Base-by-base conservation (phyloP, 23 tunicate species). In the Diplosoma virens region DNA sequence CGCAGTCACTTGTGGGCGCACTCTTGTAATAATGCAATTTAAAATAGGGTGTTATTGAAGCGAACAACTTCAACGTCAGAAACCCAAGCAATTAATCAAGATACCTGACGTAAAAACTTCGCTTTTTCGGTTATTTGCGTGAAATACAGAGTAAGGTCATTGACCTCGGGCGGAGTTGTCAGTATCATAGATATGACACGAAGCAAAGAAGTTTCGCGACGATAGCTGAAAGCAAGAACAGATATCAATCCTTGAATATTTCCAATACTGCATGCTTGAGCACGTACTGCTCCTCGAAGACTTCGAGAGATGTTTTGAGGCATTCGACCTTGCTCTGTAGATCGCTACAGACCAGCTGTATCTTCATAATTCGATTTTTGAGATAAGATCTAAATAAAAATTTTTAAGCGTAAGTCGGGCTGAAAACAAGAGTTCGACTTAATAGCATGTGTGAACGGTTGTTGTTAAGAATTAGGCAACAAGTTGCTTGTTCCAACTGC, bases 211-310 rank as follows among this genome's bases (percentile, higher is more conserved):
- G 97, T 92, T 66, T 92, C 97, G 20, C 97, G 82, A 32, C 79
- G 71, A 78, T 92, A 92, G 77, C 97, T 90, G 69, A 30, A 71
- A 48, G 25, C 79, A 64, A 67, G 35, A 32, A 33, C 22, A 31
- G n/a, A 73, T 30, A 14, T 7, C 50, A 41, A 7, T 41, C 11
- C 50, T 41, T 41, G 14, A 7, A 7, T 41, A 9, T 7, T n/a
- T n/a, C n/a, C n/a, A 14, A 7, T 41, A 7, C 14, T 41, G 50
- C 50, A 41, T 7, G 9, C 14, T 14, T 41, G 14, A 27, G 6
- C 9, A 83, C 96, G 53, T 60, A 89, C 96, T 89, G 96, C 78
- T 89, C 96, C 61, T 89, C 88, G 53, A 89, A 89, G 2, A 82
- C 84, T 65, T 89, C 96, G 71, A 82, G 68, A n/a, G 88, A 70